Percentiles rank a stretch among this genome's conserved stretches.
These are phyloP conservation scores for Spinibarbus caldwelli DNA, from an alignment of 2,797 vertebrate genomes.

Conservation along the genomic window DNA sequence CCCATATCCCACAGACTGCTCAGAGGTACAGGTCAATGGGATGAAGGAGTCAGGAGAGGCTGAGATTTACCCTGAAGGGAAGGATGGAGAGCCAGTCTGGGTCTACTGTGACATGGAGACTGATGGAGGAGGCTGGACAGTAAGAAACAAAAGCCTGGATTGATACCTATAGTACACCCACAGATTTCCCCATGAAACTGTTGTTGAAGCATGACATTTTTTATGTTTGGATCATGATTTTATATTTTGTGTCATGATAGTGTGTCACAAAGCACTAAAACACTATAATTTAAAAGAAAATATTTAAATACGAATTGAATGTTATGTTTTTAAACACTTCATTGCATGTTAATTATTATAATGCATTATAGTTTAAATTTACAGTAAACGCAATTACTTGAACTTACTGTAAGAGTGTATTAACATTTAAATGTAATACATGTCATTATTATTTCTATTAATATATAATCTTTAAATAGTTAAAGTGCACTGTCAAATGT, in stretches of 20 bases:
- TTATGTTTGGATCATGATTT: neutral
- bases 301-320: neutral
- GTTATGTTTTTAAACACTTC: neutral
- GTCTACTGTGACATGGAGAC: constrained; percentile 95
- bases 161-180: neutral
- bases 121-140: constrained; percentile 92
- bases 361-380: neutral
- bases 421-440: neutral
- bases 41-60: constrained; percentile 78
- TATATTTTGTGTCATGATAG: neutral
- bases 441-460: neutral
- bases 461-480: neutral
- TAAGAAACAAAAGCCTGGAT: constrained; percentile 63
- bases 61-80: constrained; percentile 85
- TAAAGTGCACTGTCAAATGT: neutral
- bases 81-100: constrained; percentile 72
- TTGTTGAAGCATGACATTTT: neutral
- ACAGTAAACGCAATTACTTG: neutral
- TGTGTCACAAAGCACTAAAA: neutral
- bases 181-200: constrained; percentile 1
- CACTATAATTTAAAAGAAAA: neutral
- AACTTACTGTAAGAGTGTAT: neutral
- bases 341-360: neutral
- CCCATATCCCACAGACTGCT: constrained; percentile 87
- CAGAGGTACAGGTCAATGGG: constrained; percentile 87